These are phyloP conservation scores for Callopanchax toddi DNA, from an alignment of 2,113 vertebrate genomes.

Conservation along the genomic window DNA sequence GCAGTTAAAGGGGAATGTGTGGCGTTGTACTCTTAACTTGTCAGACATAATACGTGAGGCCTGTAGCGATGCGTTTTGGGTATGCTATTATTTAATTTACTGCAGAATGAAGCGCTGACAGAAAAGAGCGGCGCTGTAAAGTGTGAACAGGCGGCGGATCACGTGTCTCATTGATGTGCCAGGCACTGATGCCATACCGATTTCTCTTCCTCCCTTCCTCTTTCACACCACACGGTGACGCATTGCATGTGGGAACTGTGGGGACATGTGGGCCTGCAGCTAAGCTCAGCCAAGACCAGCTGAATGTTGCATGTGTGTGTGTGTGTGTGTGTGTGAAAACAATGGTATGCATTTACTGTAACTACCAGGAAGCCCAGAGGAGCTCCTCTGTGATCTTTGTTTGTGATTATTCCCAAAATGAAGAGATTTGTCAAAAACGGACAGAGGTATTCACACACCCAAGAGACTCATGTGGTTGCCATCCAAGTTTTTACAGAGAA, in stretches of 20 bases:
- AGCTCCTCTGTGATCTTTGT: constrained; percentile 17
- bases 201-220: constrained; percentile 35
- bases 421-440: constrained; percentile 19
- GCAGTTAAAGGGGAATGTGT: constrained; percentile 21
- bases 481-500: constrained; percentile 20
- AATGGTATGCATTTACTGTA: constrained; percentile 47
- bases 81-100: constrained; percentile 1
- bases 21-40: constrained; percentile 1
- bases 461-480: constrained; percentile 26
- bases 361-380: constrained; percentile 25
- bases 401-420: constrained; percentile 27
- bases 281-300: constrained; percentile 52
- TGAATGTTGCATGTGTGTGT: constrained; percentile 24
- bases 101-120: constrained; percentile 5
- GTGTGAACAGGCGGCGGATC: constrained; percentile 51
- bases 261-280: constrained; percentile 63
- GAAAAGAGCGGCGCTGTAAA: constrained; percentile 16
- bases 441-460: neutral
- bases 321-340: constrained; percentile 32
- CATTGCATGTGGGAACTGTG: constrained; percentile 29
- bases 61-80: neutral
- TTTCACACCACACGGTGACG: constrained; percentile 42
- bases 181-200: constrained; percentile 31
- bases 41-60: neutral
- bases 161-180: constrained; percentile 40